Percentiles rank a stretch among this genome's conserved stretches.
Evolutionary conservation across 2,113 vertebrate genomes (phyloP).

Genomic region (Pollachius pollachius): DNA sequence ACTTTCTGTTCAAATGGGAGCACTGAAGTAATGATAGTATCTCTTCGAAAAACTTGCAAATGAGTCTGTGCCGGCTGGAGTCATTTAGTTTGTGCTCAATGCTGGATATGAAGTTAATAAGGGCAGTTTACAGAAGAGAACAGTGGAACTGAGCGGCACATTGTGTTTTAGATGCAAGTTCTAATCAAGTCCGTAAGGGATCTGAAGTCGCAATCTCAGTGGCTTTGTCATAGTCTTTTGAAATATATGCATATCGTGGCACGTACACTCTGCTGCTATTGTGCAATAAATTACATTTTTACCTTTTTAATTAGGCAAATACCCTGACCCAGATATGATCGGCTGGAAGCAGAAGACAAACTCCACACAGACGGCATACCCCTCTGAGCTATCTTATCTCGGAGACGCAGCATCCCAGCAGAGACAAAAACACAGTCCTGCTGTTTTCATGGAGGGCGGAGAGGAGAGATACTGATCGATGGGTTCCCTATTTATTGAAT

Average conservation of each 20-base stretch:
- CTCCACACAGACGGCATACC: conserved; percentile 38
- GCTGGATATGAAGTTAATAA: conserved; percentile 61
- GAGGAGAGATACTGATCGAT: conserved; percentile 13
- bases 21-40: conserved; percentile 41
- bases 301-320: conserved; percentile 67
- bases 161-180: conserved; percentile 43
- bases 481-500: conserved; percentile 46
- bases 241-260: conserved; percentile 49
- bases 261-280: conserved; percentile 27
- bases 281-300: conserved; percentile 45
- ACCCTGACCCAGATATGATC: conserved; percentile 68
- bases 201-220: conserved; percentile 46
- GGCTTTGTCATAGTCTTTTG: conserved; percentile 36
- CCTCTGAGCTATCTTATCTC: conserved; percentile 53
- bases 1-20: conserved; percentile 35
- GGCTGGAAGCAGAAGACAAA: conserved; percentile 38
- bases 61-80: conserved; percentile 56
- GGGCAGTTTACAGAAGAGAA: conserved; percentile 64
- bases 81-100: conserved; percentile 63
- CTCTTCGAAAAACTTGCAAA: conserved; percentile 58
- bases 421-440: conserved; percentile 47
- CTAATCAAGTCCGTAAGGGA: conserved; percentile 46
- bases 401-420: conserved; percentile 48
- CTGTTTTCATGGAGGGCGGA: conserved; percentile 15
- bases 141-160: conserved; percentile 53